Evolutionary conservation across 2,113 vertebrate species (phyloP), one percentile per base, ranked within the genome.

Genomic region (Erpornis zantholeuca): DNA sequence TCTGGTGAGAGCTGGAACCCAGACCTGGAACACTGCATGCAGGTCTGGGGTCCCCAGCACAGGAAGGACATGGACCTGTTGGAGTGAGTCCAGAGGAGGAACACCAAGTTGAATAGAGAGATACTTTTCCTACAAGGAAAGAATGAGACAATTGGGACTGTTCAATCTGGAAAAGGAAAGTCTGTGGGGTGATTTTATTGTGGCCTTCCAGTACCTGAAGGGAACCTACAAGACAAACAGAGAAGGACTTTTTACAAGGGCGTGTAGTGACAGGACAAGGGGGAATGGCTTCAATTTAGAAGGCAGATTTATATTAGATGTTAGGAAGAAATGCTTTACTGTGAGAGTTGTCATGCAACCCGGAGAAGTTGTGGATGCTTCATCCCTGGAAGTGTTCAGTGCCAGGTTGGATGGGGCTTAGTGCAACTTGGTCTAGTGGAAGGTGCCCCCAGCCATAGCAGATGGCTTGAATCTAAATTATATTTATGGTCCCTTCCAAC

Each of bases 111-210:
- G 10, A n/a, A n/a, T 3, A 38, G 8, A 28, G 22, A 14, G 4
- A 65, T 8, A 45, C 31, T 50, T 73, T 4, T 81, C 15, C 44
- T n/a, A 4, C 9, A 5, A 59, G 10, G 27, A 44, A 52, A 44
- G 31, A 5, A 12, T 52, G 23, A 73, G 10, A 52, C 4, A 59
- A 52, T 24, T 6, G 22, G 5, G 3, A 23, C 28, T 42, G 7
- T 11, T 57, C 18, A 36, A 8, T 33, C 12, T 52, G 27, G 8
- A 65, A 50, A 50, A n/a, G 11, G 35, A n/a, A 47, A 36, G 15
- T 33, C 42, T 50, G 6, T 18, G 6, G 4, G 17, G 4, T 56
- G 12, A 57, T 10, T 1, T 22, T 36, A 44, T 13, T 0, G 0
- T 15, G 14, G 10, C 23, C 12, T 73, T 44, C 27, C 10, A 44